Base-by-base conservation (phyloP, 2,797 vertebrate species). In the Florisuga fusca region DNA sequence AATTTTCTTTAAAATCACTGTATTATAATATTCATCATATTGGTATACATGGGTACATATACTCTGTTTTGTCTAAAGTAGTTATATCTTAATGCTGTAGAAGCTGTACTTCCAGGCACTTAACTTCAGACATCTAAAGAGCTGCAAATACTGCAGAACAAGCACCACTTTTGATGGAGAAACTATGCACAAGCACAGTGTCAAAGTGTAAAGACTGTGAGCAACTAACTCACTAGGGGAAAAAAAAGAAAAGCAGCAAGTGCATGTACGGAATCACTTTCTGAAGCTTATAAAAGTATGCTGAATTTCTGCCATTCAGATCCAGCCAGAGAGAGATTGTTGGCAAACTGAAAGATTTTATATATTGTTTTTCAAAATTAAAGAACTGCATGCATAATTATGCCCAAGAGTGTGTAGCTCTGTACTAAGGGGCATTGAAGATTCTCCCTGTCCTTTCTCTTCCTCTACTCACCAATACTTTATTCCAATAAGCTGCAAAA, bases 401-500 rank as follows among this genome's bases (percentile, higher is more conserved):
- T n/a, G 62, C 34, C 53, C 76, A 85, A 91, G 33, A 75, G 20
- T 62, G 20, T 25, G 53, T 15, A 89, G 53, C 21, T 87, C 71
- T 55, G 21, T 34, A 77, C 3, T 1, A 95, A 87, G 8, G 57
- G 88, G n/a, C 36, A 84, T 6, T 55, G n/a, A 93, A 46, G 58
- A 33, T 83, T 80, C 61, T 33, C 41, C 45, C 31, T 69, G 46
- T 22, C 55, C 25, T 79, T 46, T 21, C 26, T 43, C 36, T 87
- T 77, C 61, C 41, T 9, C 57, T 66, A 12, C 27, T 10, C 12
- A 3, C 23, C 79, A 87, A 31, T 80, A 83, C 7, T 76, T 93
- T 43, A 81, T 50, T 82, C 26, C 78, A 80, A 77, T 88, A 63
- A 78, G n/a, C 72, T 72, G 45, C 81, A 86, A 46, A 94, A 89